Evolutionary conservation across 2,113 vertebrate species (phyloP).

Genomic region (Peucedramus taeniatus): DNA sequence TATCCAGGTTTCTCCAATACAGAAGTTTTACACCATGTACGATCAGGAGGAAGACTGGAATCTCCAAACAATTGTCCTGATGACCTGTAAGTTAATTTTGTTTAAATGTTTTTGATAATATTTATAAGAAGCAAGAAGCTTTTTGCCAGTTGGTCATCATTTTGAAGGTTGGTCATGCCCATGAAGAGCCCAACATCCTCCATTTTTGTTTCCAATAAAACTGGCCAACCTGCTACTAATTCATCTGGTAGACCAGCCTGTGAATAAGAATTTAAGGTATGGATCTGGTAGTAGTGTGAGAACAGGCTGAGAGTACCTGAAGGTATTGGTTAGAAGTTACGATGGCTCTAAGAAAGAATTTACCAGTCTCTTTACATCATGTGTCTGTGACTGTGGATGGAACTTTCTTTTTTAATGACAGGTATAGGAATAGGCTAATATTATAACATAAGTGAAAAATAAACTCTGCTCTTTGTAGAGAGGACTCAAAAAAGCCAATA

Average conservation of each 20-base stretch:
- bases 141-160: neutral
- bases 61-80: constrained; percentile 72
- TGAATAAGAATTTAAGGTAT: neutral
- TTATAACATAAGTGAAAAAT: neutral
- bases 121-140: neutral
- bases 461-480: neutral
- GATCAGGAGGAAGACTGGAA: constrained; percentile 68
- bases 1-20: constrained; percentile 78
- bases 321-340: neutral
- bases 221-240: neutral
- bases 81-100: constrained; percentile 68
- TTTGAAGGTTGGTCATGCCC: neutral
- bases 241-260: neutral
- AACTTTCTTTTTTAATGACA: neutral
- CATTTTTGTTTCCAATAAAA: neutral
- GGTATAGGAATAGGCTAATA: neutral
- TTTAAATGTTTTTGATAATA: neutral
- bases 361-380: neutral
- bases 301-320: neutral
- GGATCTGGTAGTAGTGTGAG: neutral
- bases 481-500: neutral
- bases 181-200: neutral
- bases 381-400: neutral
- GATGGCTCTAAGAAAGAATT: neutral
- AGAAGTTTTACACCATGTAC: constrained; percentile 75